Conservation (phyloP, 2,797 vertebrate species). For the Sylvilagus floridanus region DNA sequence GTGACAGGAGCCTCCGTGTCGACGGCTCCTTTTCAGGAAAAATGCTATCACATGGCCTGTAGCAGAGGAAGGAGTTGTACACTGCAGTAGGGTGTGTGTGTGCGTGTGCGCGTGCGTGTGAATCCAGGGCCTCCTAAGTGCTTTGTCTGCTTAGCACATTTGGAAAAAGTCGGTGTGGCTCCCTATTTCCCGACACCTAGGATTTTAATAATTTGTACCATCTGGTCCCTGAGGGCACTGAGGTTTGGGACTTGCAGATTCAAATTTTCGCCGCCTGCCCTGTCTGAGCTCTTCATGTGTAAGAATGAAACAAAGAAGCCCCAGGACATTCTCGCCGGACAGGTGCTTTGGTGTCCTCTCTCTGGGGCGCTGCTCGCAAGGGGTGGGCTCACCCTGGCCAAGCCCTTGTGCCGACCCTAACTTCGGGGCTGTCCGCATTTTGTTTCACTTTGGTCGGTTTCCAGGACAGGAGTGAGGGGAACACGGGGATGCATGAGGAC, state of each 20-base stretch:
- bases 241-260: background rate
- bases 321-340: background rate
- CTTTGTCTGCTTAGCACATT: background rate
- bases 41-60: background rate
- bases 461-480: background rate
- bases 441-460: conserved; percentile 41
- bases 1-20: background rate
- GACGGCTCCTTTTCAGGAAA: background rate
- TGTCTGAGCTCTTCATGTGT: conserved; percentile 2
- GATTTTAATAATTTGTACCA: background rate
- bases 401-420: background rate
- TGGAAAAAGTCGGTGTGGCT: background rate
- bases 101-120: rapidly evolving
- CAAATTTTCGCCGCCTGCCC: background rate
- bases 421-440: background rate
- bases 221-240: background rate
- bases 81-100: too few species aligned
- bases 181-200: background rate
- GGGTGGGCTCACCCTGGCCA: background rate
- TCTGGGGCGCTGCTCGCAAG: background rate
- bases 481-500: background rate
- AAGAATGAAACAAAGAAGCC: background rate
- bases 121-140: background rate
- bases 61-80: background rate
- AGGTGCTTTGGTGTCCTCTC: background rate